A percentile compares a stretch with the other conserved stretches of the same genome.
These are phyloP conservation scores for Nothoprocta pentlandii DNA, from an alignment of 2,113 vertebrate genomes.

Conservation along the genomic window DNA sequence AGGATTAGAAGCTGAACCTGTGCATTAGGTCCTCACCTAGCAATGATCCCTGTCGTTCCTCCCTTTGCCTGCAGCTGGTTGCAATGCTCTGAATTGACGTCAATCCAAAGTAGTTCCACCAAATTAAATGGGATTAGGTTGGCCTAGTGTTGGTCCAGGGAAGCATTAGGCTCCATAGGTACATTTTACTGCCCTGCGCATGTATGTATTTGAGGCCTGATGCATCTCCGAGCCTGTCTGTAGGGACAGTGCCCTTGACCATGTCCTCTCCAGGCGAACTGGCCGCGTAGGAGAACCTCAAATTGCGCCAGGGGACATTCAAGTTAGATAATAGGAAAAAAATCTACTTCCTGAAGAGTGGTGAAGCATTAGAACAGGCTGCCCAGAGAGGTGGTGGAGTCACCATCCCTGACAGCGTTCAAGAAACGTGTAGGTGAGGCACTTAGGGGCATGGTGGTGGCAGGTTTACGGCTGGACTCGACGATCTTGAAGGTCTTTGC, in stretches of 20 bases:
- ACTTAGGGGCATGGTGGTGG: no score
- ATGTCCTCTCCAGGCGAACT: background rate
- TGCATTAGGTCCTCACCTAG: accelerated
- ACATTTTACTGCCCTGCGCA: background rate
- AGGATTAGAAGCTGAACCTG: background rate
- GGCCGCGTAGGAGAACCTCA: accelerated
- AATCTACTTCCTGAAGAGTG: no score
- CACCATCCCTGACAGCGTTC: no score
- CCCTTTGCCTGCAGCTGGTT: background rate
- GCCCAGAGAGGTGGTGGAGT: no score
- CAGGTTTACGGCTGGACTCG: no score
- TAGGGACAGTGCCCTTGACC: background rate
- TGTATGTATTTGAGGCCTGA: accelerated
- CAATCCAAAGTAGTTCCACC: background rate
- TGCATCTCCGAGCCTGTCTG: background rate
- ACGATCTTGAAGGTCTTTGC: no score
- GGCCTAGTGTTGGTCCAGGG: accelerated
- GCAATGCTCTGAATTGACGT: background rate
- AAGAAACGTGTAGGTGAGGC: no score
- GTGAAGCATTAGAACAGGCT: no score
- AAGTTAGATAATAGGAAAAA: no score
- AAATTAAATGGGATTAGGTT: background rate
- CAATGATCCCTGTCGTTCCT: background rate
- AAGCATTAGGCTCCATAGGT: background rate
- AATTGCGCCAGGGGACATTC: no score